Percentiles rank a stretch among this genome's conserved stretches.
phyloP scores from a whole-genome alignment of 2,797 vertebrate species.

The Botia kubotai region DNA sequence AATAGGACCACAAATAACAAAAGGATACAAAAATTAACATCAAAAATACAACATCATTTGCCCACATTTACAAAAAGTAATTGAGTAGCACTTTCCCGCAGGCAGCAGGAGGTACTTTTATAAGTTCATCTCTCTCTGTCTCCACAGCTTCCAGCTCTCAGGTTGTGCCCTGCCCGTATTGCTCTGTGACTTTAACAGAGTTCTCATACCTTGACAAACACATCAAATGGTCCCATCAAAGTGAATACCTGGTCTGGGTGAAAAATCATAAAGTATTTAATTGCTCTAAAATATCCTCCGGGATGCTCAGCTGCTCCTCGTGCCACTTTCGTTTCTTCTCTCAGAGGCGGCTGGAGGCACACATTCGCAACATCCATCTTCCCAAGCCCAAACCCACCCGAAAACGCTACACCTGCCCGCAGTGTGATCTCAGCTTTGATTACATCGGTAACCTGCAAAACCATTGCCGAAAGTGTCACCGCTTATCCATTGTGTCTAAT shows the following conservation, averaged over 20 bases:
- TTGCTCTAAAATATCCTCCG: constrained; percentile 62
- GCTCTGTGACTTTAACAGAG: constrained; percentile 77
- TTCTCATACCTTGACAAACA: constrained; percentile 79
- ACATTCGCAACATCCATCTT: constrained; percentile 71
- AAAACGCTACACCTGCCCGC: constrained; percentile 77
- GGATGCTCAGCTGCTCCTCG: constrained; percentile 69
- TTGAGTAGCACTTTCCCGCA: neutral
- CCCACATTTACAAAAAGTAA: neutral
- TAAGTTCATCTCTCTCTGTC: neutral
- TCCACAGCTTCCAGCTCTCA: constrained; percentile 63
- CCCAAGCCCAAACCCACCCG: constrained; percentile 67
- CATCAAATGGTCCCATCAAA: constrained; percentile 81
- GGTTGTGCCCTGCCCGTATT: constrained; percentile 77
- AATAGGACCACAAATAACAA: neutral
- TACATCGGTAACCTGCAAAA: constrained; percentile 80
- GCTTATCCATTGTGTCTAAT: constrained; percentile 70
- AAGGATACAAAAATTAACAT: no score
- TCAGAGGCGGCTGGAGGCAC: constrained; percentile 71
- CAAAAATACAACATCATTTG: neutral
- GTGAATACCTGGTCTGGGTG: constrained; percentile 74
- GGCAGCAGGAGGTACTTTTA: no score
- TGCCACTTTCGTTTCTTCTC: constrained; percentile 73
- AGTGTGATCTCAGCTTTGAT: constrained; percentile 79
- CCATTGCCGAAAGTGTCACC: constrained; percentile 79
- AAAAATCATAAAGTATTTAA: constrained; percentile 72